These are phyloP conservation scores for Rutilus rutilus DNA, from an alignment of 2,113 vertebrate species.

Conservation along the genomic window DNA sequence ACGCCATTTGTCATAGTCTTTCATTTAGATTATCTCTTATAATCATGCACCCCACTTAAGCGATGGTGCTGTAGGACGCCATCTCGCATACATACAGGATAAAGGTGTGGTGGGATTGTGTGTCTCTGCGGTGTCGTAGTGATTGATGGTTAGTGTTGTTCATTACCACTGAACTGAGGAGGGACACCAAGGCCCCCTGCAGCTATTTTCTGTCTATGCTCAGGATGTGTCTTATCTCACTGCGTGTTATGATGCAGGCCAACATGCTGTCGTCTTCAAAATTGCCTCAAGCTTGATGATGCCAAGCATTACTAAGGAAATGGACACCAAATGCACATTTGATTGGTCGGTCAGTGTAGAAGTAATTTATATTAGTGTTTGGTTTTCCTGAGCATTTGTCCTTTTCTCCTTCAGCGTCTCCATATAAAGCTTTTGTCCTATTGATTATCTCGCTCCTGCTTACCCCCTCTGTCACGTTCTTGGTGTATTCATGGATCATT, in stretches of 20 bases:
- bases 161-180: slow-evolving; percentile 28
- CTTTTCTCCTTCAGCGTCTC: slow-evolving; percentile 4
- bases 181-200: slow-evolving; percentile 28
- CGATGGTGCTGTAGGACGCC: background rate
- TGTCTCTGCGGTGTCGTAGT: slow-evolving; percentile 19
- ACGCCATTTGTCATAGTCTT: background rate
- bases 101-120: slow-evolving; percentile 18
- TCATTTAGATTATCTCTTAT: background rate
- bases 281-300: background rate
- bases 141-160: slow-evolving; percentile 41
- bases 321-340: background rate
- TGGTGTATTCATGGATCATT: slow-evolving; percentile 9
- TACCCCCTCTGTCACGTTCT: background rate
- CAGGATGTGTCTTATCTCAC: slow-evolving; percentile 1
- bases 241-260: background rate
- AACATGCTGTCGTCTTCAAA: background rate
- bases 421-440: background rate
- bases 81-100: background rate
- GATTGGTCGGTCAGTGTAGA: background rate
- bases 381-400: background rate
- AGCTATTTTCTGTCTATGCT: slow-evolving; percentile 13
- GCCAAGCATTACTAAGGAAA: background rate
- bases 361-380: background rate
- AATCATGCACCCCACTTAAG: background rate
- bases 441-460: background rate